A percentile compares a stretch with the other conserved stretches of the same genome.
Evolutionary conservation across 2,113 vertebrate species (phyloP).

Genomic region (Mionectes macconnelli): DNA sequence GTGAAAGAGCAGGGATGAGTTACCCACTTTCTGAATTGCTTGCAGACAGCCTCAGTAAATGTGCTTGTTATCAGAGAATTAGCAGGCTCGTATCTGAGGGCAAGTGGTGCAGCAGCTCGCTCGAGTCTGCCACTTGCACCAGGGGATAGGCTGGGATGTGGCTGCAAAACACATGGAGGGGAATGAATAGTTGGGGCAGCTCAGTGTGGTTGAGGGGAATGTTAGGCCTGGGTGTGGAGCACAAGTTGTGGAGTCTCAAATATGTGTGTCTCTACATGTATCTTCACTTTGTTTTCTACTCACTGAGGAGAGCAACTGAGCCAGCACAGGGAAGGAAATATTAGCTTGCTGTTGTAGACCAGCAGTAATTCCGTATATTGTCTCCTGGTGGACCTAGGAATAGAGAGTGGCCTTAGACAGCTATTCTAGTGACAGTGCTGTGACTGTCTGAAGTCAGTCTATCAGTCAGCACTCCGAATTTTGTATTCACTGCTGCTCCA

Average conservation of each 20-base stretch:
- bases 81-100: neutral
- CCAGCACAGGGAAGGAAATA: neutral
- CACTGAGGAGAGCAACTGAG: neutral
- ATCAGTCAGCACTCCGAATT: neutral
- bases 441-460: neutral
- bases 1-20: neutral
- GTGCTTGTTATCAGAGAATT: neutral
- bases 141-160: neutral
- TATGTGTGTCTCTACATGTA: neutral
- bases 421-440: neutral
- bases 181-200: fast-evolving
- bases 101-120: neutral
- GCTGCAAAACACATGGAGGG: neutral
- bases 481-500: neutral
- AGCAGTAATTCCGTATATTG: neutral
- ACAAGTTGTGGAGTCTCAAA: neutral
- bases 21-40: neutral
- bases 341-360: neutral
- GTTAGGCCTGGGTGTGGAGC: neutral
- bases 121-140: neutral
- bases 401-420: neutral
- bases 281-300: neutral
- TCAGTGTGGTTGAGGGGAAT: fast-evolving
- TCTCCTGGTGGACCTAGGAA: neutral
- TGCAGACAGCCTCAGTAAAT: neutral